phyloP scores from a whole-genome alignment of 1,140 invertebrate species.

The Odontomachus brunneus region DNA sequence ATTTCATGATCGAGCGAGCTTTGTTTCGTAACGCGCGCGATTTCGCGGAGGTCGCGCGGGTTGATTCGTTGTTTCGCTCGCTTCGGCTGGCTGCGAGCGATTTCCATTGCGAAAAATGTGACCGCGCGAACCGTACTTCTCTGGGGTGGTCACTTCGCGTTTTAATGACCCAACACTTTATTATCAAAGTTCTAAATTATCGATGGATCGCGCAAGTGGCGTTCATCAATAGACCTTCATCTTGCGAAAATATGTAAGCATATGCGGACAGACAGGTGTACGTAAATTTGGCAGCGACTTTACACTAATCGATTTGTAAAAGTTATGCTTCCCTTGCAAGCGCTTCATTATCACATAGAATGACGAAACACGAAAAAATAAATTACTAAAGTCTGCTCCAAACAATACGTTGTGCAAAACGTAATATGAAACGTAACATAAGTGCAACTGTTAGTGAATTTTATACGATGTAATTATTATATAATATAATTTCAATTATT shows the following conservation, averaged over 20 bases:
- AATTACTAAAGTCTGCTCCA: too few species aligned
- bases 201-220: neutral
- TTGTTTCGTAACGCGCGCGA: slow-evolving; percentile 73
- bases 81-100: slow-evolving; percentile 27
- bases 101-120: slow-evolving; percentile 59
- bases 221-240: neutral
- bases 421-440: too few species aligned
- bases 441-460: too few species aligned
- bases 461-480: too few species aligned
- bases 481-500: too few species aligned
- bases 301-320: too few species aligned
- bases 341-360: too few species aligned
- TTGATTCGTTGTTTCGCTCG: slow-evolving; percentile 62
- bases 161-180: slow-evolving; percentile 43
- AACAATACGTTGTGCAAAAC: too few species aligned
- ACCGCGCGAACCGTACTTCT: slow-evolving; percentile 23
- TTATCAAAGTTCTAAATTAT: slow-evolving; percentile 36
- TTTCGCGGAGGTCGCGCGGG: slow-evolving; percentile 57
- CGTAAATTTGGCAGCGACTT: too few species aligned
- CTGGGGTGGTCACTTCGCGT: slow-evolving; percentile 41
- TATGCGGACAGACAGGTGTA: too few species aligned
- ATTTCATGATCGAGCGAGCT: slow-evolving; percentile 80
- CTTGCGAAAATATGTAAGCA: neutral
- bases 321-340: too few species aligned
- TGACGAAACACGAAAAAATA: too few species aligned